Conservation (phyloP, 2,888 invertebrate genomes). For the Conops quadrifasciatus region DNA sequence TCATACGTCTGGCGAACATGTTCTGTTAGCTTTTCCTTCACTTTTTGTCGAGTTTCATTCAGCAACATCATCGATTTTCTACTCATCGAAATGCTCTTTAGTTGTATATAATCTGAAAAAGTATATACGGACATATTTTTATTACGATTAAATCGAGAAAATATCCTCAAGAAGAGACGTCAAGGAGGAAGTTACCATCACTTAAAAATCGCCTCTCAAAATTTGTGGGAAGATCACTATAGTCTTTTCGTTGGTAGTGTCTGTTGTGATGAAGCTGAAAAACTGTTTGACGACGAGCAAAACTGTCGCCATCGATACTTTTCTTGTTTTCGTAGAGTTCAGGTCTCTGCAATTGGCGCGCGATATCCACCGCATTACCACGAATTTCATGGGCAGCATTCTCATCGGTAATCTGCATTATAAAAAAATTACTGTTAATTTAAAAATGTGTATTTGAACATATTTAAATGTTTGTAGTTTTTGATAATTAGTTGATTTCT, state of each 20-base stretch:
- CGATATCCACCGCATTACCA: conserved; percentile 72
- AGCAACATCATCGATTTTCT: conserved; percentile 60
- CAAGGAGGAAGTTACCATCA: conserved; percentile 49
- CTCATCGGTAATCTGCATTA: conserved; percentile 53
- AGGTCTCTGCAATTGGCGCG: conserved; percentile 68
- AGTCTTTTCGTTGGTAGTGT: conserved; percentile 55
- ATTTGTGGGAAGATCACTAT: conserved; percentile 62
- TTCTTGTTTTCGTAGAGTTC: conserved; percentile 34
- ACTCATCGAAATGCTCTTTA: conserved; percentile 58
- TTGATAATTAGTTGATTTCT: no score
- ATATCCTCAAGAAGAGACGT: background rate
- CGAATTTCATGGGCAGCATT: conserved; percentile 68
- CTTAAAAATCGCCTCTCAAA: conserved; percentile 60
- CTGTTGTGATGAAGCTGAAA: conserved; percentile 58
- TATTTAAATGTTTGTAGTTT: no score
- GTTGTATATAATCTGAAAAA: conserved; percentile 53
- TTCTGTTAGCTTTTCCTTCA: conserved; percentile 53
- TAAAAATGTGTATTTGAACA: no score
- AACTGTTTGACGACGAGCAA: conserved; percentile 58
- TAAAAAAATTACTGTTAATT: conserved; percentile 24
- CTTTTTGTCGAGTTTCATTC: conserved; percentile 55
- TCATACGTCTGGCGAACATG: conserved; percentile 44
- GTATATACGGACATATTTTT: background rate
- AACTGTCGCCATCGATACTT: conserved; percentile 47
- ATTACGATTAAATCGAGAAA: background rate